Base-by-base conservation (phyloP, 1,140 invertebrate genomes). In the Vanessa tameamea region DNA sequence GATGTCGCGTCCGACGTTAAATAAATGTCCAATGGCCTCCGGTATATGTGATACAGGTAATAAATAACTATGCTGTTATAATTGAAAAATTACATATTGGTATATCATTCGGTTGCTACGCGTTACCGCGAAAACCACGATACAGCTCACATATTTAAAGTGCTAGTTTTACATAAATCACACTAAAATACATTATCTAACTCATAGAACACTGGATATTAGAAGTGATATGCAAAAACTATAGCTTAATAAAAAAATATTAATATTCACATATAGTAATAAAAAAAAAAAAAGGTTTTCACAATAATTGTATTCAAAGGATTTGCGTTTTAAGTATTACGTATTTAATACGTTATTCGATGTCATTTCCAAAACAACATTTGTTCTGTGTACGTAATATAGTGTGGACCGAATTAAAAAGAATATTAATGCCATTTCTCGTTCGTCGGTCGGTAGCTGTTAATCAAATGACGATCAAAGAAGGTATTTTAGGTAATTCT, bases 401-500 rank as follows among this genome's bases (percentile, higher is more conserved):
- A 84, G 70, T 80, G 67, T 78, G 73, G 81, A 79, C 81, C 65
- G 81, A 88, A 88, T 92, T 91, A 90, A 92, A 92, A 92, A 91
- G 79, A 89, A 89, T 84, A 92, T 91, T 89, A 91, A 91, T 91
- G 87, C 80, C 79, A 85, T 85, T 84, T 87, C 83, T 82, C 83
- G 80, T 77, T 64, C 78, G 78, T 77, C 82, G 79, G 83, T 84
- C 86, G 74, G 82, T 78, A 78, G 85, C 75, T 86, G 88, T 92
- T 92, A 88, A 92, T 92, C 91, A 91, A 87, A 75, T 57, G 77
- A 83, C 83, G 90, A 92, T 92, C 91, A 92, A 92, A 92, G 91
- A 79, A 78, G 77, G 76, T 92, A 92, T 92, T 92, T 92, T 85
- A 69, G 86, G 88, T 89, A 84, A 82, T 90, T 87, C 84, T 83